Base-by-base conservation (phyloP, 2,797 vertebrate species). In the Lithobates pipiens region DNA sequence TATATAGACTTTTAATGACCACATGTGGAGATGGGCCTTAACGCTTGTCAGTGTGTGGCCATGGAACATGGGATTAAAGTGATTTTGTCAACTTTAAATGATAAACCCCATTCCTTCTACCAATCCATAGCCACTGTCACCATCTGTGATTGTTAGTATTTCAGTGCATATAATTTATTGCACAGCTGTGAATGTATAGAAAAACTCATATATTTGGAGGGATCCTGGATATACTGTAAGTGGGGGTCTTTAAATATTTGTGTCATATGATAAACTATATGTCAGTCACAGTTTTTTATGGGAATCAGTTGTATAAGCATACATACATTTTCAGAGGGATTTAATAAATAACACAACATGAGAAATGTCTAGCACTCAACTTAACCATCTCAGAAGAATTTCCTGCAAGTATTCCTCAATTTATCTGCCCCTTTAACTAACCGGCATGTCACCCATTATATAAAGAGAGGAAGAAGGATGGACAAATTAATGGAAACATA, bases 201-300 rank as follows among this genome's bases (percentile, higher is more conserved):
- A 46, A 68, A 25, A 18, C 16, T 32, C 74, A 27, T 50, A 72
- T 57, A 61, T 78, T 76, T 25, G 65, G 25, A 67, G 61, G 25
- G 78, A 74, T 68, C 61, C 10, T 11, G 16, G 36, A 76, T 67
- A 61, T 69, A 39, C 16, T 63, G n/a, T 23, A 50, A 32, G 10
- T 42, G 11, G 39, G 9, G 50, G 63, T 86, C 46, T 78, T 86
- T 86, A 86, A 86, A 86, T 86, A 86, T 86, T 86, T 86, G 78
- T 61, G n/a, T 63, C 21, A 70, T 25, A 21, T 23, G 10, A 4
- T 39, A 65, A 50, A 74, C 25, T 25, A 57, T 36, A 76, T 34
- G n/a, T 71, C 29, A 61, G n/a, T 71, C 29, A 61, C 18, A 44
- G 21, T 42, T 75, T 80, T 39, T 61, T n/a, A n/a, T 57, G 77